Base-by-base conservation (phyloP, 2,888 invertebrate genomes). In the Hirtodrosophila duncani region DNA sequence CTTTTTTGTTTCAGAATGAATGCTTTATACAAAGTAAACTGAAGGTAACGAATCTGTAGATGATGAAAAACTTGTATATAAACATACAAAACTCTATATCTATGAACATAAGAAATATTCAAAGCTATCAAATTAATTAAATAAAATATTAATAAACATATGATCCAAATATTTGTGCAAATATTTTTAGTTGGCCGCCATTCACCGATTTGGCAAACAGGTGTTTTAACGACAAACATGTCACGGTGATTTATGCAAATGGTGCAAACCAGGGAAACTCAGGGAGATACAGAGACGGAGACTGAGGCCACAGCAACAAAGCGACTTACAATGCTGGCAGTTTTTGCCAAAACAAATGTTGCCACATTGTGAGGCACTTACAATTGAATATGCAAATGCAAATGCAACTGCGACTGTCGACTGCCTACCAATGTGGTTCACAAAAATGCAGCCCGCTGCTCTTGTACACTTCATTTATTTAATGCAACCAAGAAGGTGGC, bases 381-480 rank as follows among this genome's bases (percentile, higher is more conserved):
- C 59, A 60, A 46, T 60, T 53, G 59, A 45, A 53, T 60, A 60
- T 60, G 52, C 59, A 60, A 59, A 60, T 52, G 39, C 45, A 41
- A 42, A 29, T 52, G 30, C 9, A 39, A 29, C 41, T 48, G 60
- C 23, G 50, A 37, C 36, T 11, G 33, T 16, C 3, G 30, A 20
- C 11, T 23, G 31, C 29, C 33, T 30, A 16, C 33, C 20, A 30
- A 53, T 48, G 45, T 30, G 49, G n/a, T n/a, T n/a, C 62, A 51
- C 77, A 72, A 64, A 77, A 62, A 69, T 77, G 78, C 53, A 64
- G 64, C 61, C 70, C 74, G 69, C 67, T 61, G 66, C 69, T 70
- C 67, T 55, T 50, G 58, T 58, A 63, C 72, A 77, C 77, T 77
- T 72, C 72, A 72, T 72, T 72, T 78, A 72, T 78, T 74, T 70